phyloP scores from a whole-genome alignment of 2,113 vertebrate genomes.

The Struthio camelus region DNA sequence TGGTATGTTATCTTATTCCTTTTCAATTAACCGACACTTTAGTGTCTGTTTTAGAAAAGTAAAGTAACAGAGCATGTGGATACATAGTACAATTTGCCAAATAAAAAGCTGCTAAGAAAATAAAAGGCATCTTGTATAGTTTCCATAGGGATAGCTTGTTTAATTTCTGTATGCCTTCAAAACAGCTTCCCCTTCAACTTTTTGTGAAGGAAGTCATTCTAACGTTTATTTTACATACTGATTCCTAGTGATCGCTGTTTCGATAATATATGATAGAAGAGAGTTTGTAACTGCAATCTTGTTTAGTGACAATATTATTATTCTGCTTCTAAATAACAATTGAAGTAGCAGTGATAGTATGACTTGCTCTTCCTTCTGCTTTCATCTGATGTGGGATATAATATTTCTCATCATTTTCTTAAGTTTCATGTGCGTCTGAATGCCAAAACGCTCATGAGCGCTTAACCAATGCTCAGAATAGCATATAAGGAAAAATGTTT shows the following conservation, averaged over 20 bases:
- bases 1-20: background rate
- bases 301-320: background rate
- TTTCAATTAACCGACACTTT: background rate
- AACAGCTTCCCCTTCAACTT: background rate
- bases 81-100: background rate
- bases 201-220: background rate
- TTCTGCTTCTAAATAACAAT: background rate
- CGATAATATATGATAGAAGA: background rate
- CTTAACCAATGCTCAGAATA: background rate
- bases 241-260: background rate
- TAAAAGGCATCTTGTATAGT: background rate
- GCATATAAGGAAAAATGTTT: background rate
- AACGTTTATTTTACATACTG: background rate
- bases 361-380: too few species aligned
- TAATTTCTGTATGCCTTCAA: background rate
- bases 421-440: background rate
- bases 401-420: background rate
- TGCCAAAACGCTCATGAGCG: background rate
- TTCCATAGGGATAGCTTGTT: fast-evolving
- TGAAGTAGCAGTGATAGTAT: background rate
- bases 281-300: background rate
- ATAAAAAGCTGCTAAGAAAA: background rate
- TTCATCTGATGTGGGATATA: too few species aligned
- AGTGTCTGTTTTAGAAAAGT: background rate
- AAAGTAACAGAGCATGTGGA: background rate